A percentile compares a stretch with the other conserved stretches of the same genome.
Evolutionary conservation across 2,888 invertebrate species (phyloP).

Genomic region (Eristalis intricaria): DNA sequence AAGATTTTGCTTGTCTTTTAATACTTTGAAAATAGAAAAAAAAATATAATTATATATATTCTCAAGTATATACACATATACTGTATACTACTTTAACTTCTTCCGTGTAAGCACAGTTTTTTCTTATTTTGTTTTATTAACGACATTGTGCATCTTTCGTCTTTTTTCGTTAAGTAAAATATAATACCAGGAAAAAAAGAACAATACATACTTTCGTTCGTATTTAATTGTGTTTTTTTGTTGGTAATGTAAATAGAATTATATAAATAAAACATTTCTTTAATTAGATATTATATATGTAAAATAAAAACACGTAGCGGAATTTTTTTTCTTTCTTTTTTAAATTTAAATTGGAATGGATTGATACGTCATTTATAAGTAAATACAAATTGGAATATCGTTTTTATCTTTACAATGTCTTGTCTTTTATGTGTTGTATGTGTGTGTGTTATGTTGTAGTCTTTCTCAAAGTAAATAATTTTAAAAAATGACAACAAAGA

Average conservation of each 20-base stretch:
- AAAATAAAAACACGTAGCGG: conserved; percentile 62
- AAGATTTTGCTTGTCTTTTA: conserved; percentile 70
- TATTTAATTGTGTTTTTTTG: conserved; percentile 25
- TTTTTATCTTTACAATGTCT: conserved; percentile 5
- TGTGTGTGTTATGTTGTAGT: conserved; percentile 39
- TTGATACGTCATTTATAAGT: conserved; percentile 54
- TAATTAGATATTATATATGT: conserved; percentile 34
- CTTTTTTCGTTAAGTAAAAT: conserved; percentile 20
- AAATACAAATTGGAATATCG: conserved; percentile 62
- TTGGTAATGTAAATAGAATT: conserved; percentile 61
- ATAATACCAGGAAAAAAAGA: conserved; percentile 51
- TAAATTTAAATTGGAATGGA: conserved; percentile 69
- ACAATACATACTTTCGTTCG: conserved; percentile 32
- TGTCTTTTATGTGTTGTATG: background rate
- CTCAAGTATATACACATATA: conserved; percentile 45
- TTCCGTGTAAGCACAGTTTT: conserved; percentile 35
- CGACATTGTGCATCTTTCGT: background rate
- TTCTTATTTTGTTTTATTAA: conserved; percentile 2
- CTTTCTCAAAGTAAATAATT: conserved; percentile 36
- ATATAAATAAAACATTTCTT: conserved; percentile 69
- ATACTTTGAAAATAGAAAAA: conserved; percentile 73
- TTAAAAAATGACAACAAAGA: conserved; percentile 44
- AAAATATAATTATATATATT: conserved; percentile 19
- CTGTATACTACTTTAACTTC: background rate
- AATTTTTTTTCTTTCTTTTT: conserved; percentile 50